These are phyloP conservation scores for Diaprepes abbreviatus DNA, from an alignment of 2,888 invertebrate genomes.

Conservation along the genomic window DNA sequence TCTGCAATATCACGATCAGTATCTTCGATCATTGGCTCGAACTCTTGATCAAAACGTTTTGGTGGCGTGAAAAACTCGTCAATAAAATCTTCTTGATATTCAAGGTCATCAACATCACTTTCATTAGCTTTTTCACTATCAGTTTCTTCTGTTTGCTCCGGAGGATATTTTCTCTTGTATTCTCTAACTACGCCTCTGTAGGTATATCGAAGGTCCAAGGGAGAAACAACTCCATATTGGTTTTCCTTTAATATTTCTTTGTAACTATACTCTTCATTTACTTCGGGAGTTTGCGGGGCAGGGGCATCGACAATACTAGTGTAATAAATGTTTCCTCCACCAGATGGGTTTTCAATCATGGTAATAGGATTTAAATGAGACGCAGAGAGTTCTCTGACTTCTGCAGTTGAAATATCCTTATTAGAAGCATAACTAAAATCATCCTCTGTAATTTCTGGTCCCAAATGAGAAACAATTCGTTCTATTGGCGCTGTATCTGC, in stretches of 20 bases:
- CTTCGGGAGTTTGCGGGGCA: background rate
- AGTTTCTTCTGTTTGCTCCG: constrained; percentile 16
- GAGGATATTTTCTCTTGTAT: constrained; percentile 55
- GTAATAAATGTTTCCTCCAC: background rate
- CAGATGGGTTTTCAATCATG: background rate
- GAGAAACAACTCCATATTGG: constrained; percentile 54
- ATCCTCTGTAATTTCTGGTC: background rate
- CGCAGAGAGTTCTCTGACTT: background rate
- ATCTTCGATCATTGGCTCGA: constrained; percentile 1
- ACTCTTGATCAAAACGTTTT: background rate
- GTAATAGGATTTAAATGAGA: background rate
- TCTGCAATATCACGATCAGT: background rate
- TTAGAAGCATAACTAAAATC: background rate
- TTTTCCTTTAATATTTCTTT: constrained; percentile 52
- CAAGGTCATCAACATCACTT: constrained; percentile 17
- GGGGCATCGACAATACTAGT: background rate
- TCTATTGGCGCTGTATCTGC: background rate
- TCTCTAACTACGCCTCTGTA: constrained; percentile 58
- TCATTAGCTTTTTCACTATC: constrained; percentile 15
- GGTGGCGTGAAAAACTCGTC: constrained; percentile 48
- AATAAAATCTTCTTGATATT: constrained; percentile 41
- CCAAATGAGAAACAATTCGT: background rate
- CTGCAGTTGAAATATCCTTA: background rate
- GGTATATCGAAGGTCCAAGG: constrained; percentile 50
- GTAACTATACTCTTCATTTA: constrained; percentile 24